These are phyloP conservation scores for Dasypogon diadema DNA, from an alignment of 2,888 invertebrate genomes.

Conservation along the genomic window DNA sequence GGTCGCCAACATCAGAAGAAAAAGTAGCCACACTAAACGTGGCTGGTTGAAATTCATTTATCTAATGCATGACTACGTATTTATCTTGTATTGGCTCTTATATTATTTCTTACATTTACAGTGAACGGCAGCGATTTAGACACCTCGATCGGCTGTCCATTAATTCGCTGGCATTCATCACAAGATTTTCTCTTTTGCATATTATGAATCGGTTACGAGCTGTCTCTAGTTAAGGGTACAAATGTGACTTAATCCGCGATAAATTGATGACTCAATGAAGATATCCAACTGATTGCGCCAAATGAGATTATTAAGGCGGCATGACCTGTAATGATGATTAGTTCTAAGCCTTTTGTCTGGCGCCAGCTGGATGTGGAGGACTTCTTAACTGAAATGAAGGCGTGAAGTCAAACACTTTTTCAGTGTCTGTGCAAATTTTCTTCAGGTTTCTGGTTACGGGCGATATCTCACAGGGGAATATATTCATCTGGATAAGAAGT, in stretches of 20 bases:
- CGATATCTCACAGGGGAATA: slow-evolving; percentile 11
- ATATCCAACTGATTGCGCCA: slow-evolving; percentile 47
- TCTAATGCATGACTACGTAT: slow-evolving; percentile 45
- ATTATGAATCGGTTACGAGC: background rate
- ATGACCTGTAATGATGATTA: slow-evolving; percentile 49
- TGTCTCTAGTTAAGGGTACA: slow-evolving; percentile 37
- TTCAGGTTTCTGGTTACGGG: background rate
- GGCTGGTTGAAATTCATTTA: slow-evolving; percentile 39
- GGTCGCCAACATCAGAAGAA: slow-evolving; percentile 41
- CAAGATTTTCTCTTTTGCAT: slow-evolving; percentile 23
- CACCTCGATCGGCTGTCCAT: slow-evolving; percentile 38
- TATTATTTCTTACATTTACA: background rate
- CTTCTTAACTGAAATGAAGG: background rate
- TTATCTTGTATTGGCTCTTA: slow-evolving; percentile 43
- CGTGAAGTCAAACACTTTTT: background rate
- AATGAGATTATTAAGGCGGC: slow-evolving; percentile 45
- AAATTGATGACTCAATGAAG: slow-evolving; percentile 53
- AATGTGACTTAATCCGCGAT: slow-evolving; percentile 55
- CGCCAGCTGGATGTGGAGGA: slow-evolving; percentile 12
- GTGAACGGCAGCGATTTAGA: slow-evolving; percentile 33
- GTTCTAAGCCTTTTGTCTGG: slow-evolving; percentile 33
- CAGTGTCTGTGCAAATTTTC: background rate
- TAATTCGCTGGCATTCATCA: slow-evolving; percentile 43
- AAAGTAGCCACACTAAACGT: background rate
- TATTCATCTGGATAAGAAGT: slow-evolving; percentile 21